Evolutionary conservation across 2,888 invertebrate species (phyloP), one percentile per base, ranked within the genome.

Genomic region (Dastarcus helophoroides): DNA sequence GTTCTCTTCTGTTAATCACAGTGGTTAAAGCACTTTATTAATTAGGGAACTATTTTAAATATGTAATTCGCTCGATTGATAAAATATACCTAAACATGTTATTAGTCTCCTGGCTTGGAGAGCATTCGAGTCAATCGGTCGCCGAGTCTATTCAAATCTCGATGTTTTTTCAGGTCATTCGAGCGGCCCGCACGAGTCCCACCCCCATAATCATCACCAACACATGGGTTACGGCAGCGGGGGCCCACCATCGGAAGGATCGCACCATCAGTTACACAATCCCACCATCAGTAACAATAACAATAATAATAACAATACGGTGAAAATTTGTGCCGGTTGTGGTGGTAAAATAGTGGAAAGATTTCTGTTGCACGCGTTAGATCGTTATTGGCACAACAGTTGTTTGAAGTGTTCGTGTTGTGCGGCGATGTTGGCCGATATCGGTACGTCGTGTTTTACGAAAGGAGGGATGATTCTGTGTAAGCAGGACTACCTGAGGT

Each of bases 401-500:
- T 93, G 93, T 64, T 75, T 93, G 53, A 93, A 91, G 68, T 93
- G 93, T 71, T 77, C 84, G 56, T 85, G 81, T 65, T 93, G 93
- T 64, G 79, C 79, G 44, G 81, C 83, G 44, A 80, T 81, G 60
- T 71, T 93, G 47, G 90, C 88, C 53, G 91, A 93, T 62, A 79
- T 91, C 63, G 90, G 89, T 41, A 71, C 78, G 43, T 85, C 89
- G 55, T 93, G 91, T 71, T 93, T 84, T 68, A 83, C 85, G 64
- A 85, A 84, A 69, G 79, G 82, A 42, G 86, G 86, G 52, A 86
- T 93, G 82, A 89, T 93, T 63, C 76, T 93, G 56, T 93, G 93
- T 77, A 86, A 85, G 74, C 79, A 76, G 66, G 93, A 93, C 68
- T 93, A 93, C 67, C 78, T 85, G 65, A 88, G 86, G 93, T 93